Conservation (phyloP, 2,113 vertebrate genomes). For the Hyperoodon ampullatus region DNA sequence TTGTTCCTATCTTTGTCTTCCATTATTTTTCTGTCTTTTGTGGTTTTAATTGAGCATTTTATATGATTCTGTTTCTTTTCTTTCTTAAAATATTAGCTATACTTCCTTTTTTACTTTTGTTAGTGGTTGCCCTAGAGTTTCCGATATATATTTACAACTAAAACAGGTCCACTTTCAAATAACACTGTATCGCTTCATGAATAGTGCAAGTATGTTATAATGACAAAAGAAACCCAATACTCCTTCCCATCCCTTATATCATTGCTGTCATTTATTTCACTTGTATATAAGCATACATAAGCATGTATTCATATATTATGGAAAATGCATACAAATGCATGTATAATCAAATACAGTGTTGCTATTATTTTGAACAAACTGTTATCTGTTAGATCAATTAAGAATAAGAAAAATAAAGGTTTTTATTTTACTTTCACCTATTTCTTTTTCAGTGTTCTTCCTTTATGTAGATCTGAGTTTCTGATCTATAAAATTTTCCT, state of each 20-base stretch:
- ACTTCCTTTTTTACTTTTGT: background rate
- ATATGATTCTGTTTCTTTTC: background rate
- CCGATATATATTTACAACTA: too few relatives aligned
- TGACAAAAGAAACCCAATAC: background rate
- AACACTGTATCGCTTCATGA: background rate
- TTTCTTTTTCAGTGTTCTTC: background rate
- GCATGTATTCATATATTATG: background rate
- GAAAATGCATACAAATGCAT: too few relatives aligned
- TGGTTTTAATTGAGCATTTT: background rate
- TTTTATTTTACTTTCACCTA: background rate
- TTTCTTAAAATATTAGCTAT: background rate
- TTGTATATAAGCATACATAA: rapidly evolving
- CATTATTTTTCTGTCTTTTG: background rate
- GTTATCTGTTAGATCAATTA: background rate
- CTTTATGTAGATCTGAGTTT: background rate
- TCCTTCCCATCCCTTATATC: too few relatives aligned
- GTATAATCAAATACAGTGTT: background rate
- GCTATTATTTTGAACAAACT: background rate
- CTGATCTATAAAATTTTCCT: background rate
- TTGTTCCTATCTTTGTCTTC: background rate
- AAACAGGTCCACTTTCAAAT: background rate
- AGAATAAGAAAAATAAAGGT: background rate
- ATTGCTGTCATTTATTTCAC: background rate
- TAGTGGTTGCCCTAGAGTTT: background rate
- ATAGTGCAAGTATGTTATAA: background rate